Base-by-base conservation (phyloP, 2,797 vertebrate species). In the Coreius guichenoti region DNA sequence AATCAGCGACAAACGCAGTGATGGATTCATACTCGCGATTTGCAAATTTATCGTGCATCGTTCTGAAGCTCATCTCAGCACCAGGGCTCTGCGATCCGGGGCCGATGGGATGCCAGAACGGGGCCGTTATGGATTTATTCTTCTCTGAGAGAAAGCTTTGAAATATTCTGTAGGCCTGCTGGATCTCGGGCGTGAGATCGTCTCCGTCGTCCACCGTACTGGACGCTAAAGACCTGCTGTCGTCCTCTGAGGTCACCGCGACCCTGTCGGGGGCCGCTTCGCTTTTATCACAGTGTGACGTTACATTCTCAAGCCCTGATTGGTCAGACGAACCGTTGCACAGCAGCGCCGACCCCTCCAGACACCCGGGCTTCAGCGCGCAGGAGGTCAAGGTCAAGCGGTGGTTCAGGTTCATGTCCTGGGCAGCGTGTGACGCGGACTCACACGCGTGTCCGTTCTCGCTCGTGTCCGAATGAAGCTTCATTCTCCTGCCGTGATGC, bases 1-100 rank as follows among this genome's bases (percentile, higher is more conserved):
- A 99, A 92, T 99, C 98, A 4, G 95, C 94, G 85, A 99, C 98
- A 88, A 99, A 99, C 87, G 97, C 97, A 0, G 96, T 97, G 89
- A 99, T 98, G 73, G 94, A 96, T 17, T 91, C 67, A 72, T 99
- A 99, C 88, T 96, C 96, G 65, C 96, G 95, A 49, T 90, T 90
- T 39, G 93, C 88, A 87, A 99, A 98, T 90, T 98, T 99, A 91
- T 97, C 95, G 90, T 97, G 95, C 93, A 99, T 99, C 89, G 93
- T 96, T 90, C 92, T 91, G 70, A 99, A 91, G 89, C 97, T 96
- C 93, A 98, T 93, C 2, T 96, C 93, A 45, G 92, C 61, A 11
- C 68, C 26, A 8, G 61, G 14, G 69, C 31, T 49, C 21, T 47
- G 68, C 7, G 84, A 74, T 14, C 67, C 80, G 13, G 73, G 87